Evolutionary conservation across 1,140 invertebrate species (phyloP), one percentile per base, ranked within the genome.

Genomic region (Drosophila punjabiensis): DNA sequence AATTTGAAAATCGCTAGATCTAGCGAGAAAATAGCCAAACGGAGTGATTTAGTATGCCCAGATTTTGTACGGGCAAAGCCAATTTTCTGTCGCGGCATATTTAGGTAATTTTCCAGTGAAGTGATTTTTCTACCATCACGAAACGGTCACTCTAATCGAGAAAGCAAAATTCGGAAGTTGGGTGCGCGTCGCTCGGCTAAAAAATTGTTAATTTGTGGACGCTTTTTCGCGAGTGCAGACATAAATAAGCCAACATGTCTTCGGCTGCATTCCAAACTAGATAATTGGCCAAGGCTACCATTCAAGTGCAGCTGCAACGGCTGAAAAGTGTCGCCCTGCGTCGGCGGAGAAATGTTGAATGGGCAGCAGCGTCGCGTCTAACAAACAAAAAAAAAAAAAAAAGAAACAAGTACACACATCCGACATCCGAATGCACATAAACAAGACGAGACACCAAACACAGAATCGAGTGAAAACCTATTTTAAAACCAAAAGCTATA

Each of bases 191-290:
- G 77, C 45, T 55, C 39, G 18, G 18, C 56, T 14, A 11, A 63
- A 66, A 37, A 18, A 37, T 37, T 20, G 16, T 71, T 63, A 70
- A 80, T 84, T 85, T 84, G 60, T 41, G 62, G 39, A 67, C 66
- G 67, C 62, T 64, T 83, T 83, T 75, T 75, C 82, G 82, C 81
- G 59, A 85, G 66, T 85, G 78, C 76, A 66, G 64, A 67, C 64
- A 67, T 64, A 67, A 67, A 64, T 67, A 45, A 77, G 70, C 58
- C 58, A 39, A 28, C 43, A 59, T 48, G 67, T 39, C 67, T 71
- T 73, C 24, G 53, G 52, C 68, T 47, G 50, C 68, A 39, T 39
- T 47, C 43, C 43, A 73, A 70, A 48, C 43, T 48, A 16, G 16
- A 39, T 45, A 43, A 35, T 71, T n/a, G 37, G 5, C 52, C 39